Evolutionary conservation across 2,797 vertebrate genomes (phyloP).

Genomic region (Cossypha polioptera): DNA sequence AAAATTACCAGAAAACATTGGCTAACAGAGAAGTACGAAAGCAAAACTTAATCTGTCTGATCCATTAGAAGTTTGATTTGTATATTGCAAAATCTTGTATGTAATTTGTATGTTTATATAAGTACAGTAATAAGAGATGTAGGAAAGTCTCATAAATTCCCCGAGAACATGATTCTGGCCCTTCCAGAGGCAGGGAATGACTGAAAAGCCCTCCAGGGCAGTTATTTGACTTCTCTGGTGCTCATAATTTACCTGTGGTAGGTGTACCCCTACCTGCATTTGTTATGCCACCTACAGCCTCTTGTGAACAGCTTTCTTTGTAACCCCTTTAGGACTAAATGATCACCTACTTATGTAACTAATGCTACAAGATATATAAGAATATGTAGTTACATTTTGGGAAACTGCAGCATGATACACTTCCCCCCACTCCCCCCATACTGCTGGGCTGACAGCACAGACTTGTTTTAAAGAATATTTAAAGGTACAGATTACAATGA

Average conservation of each 20-base stretch:
- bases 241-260: background rate
- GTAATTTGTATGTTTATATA: background rate
- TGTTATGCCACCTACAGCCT: slow-evolving; percentile 25
- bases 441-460: background rate
- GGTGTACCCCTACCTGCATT: background rate
- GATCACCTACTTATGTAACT: slow-evolving; percentile 10
- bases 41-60: background rate
- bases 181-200: background rate
- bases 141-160: background rate
- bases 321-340: background rate
- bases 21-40: background rate
- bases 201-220: background rate
- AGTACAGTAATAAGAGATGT: background rate
- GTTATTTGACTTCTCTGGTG: background rate
- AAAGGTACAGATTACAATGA: background rate
- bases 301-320: background rate
- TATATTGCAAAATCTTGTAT: background rate
- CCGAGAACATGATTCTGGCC: background rate
- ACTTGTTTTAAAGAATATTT: background rate
- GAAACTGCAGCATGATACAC: background rate
- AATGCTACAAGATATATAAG: background rate
- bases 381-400: background rate
- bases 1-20: background rate
- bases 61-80: background rate
- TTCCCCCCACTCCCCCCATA: background rate